Conservation (phyloP, 2,888 invertebrate genomes). For the Clitarchus hookeri region DNA sequence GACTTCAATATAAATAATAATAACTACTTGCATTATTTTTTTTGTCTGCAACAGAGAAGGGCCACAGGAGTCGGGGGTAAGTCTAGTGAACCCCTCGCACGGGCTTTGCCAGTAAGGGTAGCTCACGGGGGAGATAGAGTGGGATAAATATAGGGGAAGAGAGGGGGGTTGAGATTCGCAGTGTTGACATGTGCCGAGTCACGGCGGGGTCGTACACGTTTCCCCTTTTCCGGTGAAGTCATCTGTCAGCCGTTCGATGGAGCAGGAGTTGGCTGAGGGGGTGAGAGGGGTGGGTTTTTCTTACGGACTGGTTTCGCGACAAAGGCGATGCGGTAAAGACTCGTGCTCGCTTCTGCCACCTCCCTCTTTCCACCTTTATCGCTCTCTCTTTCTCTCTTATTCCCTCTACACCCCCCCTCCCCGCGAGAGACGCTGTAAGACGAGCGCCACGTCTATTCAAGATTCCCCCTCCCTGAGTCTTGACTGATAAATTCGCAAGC, state of each 20-base stretch:
- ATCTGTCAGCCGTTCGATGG: background rate
- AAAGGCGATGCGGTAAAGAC: constrained; percentile 4
- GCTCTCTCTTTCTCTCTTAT: background rate
- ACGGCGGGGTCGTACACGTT: background rate
- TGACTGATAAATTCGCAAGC: too few relatives aligned
- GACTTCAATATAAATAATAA: background rate
- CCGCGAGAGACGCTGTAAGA: background rate
- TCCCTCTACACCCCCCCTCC: background rate
- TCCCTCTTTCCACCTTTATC: background rate
- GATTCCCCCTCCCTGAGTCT: too few relatives aligned
- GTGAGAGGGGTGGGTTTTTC: background rate
- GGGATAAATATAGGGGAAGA: background rate
- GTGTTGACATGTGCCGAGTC: constrained; percentile 9
- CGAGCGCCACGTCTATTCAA: too few relatives aligned
- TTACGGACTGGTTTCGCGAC: background rate
- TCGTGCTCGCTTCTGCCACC: too few relatives aligned
- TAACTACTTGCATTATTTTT: background rate
- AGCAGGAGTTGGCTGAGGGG: background rate
- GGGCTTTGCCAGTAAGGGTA: background rate
- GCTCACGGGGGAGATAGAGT: background rate
- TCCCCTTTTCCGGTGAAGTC: constrained; percentile 1
- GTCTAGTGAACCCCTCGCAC: too few relatives aligned
- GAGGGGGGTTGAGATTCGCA: background rate
- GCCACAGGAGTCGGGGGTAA: background rate
- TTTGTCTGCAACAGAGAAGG: background rate